Percentiles rank a stretch among this genome's conserved stretches.
Evolutionary conservation across 2,888 invertebrate genomes (phyloP).

Genomic region (Lapara coniferarum): DNA sequence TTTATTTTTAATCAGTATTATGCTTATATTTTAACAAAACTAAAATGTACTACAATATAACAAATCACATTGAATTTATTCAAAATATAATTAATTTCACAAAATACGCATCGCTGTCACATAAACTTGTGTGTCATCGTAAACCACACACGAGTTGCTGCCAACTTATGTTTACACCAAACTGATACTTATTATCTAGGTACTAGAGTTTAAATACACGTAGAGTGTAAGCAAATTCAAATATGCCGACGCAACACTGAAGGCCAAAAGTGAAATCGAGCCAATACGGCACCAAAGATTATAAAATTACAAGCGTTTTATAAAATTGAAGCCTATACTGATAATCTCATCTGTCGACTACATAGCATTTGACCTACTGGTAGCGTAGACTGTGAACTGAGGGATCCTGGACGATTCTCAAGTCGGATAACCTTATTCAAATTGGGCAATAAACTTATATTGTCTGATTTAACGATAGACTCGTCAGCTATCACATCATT

Average conservation of each 20-base stretch:
- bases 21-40: not conserved
- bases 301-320: slow-evolving; percentile 12
- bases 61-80: slow-evolving; percentile 10
- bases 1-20: not conserved
- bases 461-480: too few species aligned
- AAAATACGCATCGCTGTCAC: slow-evolving; percentile 50
- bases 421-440: too few species aligned
- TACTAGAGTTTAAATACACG: not conserved
- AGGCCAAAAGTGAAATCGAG: slow-evolving; percentile 50
- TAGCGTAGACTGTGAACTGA: too few species aligned
- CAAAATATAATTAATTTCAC: slow-evolving; percentile 29
- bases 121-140: slow-evolving; percentile 51
- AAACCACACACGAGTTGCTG: slow-evolving; percentile 44
- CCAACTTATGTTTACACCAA: slow-evolving; percentile 28
- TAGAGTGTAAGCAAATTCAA: slow-evolving; percentile 1
- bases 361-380: too few species aligned
- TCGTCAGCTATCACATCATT: too few species aligned
- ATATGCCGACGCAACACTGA: slow-evolving; percentile 35
- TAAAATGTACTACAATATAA: not conserved
- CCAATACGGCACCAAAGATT: slow-evolving; percentile 45
- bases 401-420: too few species aligned
- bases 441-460: too few species aligned
- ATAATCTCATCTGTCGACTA: not conserved
- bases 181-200: slow-evolving; percentile 27
- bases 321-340: not conserved